Conservation (phyloP, 2,888 invertebrate genomes). For the Sinotaia quadrata region DNA sequence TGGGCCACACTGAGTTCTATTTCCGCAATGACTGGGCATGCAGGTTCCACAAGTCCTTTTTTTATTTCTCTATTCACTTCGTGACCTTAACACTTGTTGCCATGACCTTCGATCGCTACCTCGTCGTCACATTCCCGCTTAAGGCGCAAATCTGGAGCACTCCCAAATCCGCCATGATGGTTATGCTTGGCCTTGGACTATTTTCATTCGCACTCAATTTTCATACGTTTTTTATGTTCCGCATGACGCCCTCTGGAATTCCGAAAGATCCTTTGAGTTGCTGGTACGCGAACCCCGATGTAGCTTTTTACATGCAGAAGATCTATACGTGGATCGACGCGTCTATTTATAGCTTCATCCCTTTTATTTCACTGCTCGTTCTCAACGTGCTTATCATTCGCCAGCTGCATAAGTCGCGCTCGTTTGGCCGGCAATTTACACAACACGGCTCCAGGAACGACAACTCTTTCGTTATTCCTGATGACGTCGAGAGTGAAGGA, state of each 20-base stretch:
- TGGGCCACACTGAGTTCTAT: constrained; percentile 23
- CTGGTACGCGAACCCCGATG: constrained; percentile 12
- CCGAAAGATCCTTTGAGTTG: constrained; percentile 3
- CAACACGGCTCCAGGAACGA: neutral
- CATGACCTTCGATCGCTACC: constrained; percentile 37
- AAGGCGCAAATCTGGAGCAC: constrained; percentile 19
- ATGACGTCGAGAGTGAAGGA: neutral
- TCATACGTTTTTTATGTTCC: constrained; percentile 32
- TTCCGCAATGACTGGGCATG: constrained; percentile 27
- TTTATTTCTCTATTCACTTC: constrained; percentile 35
- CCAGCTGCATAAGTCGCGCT: constrained; percentile 16
- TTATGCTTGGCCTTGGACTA: constrained; percentile 2
- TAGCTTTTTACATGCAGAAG: constrained; percentile 25
- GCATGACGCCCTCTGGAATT: constrained; percentile 2
- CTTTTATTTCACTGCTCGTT: constrained; percentile 28
- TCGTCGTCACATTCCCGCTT: constrained; percentile 35
- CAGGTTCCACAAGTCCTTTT: constrained; percentile 30
- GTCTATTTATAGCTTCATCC: constrained; percentile 37
- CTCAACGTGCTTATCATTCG: constrained; percentile 34
- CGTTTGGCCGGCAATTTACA: constrained; percentile 25
- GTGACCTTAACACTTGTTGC: constrained; percentile 32
- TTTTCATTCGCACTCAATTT: constrained; percentile 28
- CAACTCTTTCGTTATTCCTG: neutral
- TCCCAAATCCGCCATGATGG: constrained; percentile 15
- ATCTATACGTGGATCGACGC: constrained; percentile 39